A percentile compares a stretch with the other conserved stretches of the same genome.
Conservation (phyloP, 2,113 vertebrate genomes). For the Taurulus bubalis region DNA sequence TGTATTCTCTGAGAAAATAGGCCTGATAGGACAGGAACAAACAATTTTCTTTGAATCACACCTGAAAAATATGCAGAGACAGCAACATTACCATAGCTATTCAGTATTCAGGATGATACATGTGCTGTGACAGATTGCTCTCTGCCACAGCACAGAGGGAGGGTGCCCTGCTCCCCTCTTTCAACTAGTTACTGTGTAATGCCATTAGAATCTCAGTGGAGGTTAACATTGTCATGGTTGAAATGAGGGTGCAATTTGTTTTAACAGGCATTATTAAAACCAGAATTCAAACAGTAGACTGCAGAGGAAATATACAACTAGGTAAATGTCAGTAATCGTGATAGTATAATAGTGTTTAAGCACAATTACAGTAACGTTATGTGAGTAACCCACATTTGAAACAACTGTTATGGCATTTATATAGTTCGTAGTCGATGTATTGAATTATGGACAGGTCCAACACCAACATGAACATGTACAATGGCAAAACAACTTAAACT, state of each 20-base stretch:
- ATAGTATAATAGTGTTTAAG: background rate
- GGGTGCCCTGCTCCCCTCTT: slow-evolving; percentile 30
- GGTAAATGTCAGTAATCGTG: background rate
- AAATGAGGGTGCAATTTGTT: slow-evolving; percentile 17
- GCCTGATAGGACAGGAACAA: background rate
- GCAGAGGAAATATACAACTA: background rate
- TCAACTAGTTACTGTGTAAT: slow-evolving; percentile 38
- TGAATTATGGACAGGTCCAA: background rate
- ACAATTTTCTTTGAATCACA: slow-evolving; percentile 33
- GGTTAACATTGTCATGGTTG: slow-evolving; percentile 17
- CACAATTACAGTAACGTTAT: background rate
- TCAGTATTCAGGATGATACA: slow-evolving; percentile 44
- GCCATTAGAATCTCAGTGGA: slow-evolving; percentile 14
- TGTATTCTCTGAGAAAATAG: slow-evolving; percentile 23
- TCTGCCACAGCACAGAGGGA: slow-evolving; percentile 40
- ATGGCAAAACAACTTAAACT: too few relatives aligned
- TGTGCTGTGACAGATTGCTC: slow-evolving; percentile 60
- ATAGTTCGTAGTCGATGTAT: background rate
- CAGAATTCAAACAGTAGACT: background rate
- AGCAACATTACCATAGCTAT: slow-evolving; percentile 32
- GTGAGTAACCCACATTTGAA: background rate
- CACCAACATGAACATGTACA: too few relatives aligned
- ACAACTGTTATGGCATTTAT: background rate
- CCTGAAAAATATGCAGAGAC: slow-evolving; percentile 24
- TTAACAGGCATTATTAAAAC: slow-evolving; percentile 15